A percentile compares a stretch with the other conserved stretches of the same genome.
These are phyloP conservation scores for Mormyrus lacerda DNA, from an alignment of 2,113 vertebrate species.

Conservation along the genomic window DNA sequence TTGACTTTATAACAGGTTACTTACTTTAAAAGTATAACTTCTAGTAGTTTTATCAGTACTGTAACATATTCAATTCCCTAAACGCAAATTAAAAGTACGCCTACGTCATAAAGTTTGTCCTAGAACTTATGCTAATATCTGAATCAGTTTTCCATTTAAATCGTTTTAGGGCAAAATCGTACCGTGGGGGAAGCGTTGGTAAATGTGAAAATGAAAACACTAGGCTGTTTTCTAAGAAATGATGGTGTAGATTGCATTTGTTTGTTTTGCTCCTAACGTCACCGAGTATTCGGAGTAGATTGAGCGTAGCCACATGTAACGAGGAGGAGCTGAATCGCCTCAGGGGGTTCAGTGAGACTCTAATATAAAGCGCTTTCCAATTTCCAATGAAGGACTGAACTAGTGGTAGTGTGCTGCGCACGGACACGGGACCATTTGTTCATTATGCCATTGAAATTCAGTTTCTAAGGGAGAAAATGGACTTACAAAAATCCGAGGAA, in stretches of 20 bases:
- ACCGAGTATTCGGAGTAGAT: not conserved
- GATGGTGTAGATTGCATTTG: not conserved
- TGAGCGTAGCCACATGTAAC: constrained; percentile 13
- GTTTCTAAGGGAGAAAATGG: not conserved
- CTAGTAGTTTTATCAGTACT: not conserved
- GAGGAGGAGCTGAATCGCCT: constrained; percentile 73
- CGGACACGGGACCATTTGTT: constrained; percentile 10
- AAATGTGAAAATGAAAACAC: not conserved
- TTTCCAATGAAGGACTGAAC: constrained; percentile 55
- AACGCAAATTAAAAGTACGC: not conserved
- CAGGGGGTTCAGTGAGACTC: constrained; percentile 68
- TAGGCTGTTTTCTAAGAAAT: not conserved
- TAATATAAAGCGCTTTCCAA: constrained; percentile 62
- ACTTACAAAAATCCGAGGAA: not conserved
- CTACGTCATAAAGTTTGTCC: not conserved
- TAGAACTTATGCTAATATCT: not conserved
- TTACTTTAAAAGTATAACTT: not conserved
- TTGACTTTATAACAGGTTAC: not conserved
- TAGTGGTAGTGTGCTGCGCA: constrained; percentile 47
- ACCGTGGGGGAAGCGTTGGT: not conserved
- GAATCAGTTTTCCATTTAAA: not conserved
- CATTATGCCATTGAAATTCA: not conserved
- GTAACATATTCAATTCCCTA: not conserved
- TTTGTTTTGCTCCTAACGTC: not conserved
- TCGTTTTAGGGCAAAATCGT: not conserved